Conservation (phyloP, 1,140 invertebrate species). For the Conus ventricosus region DNA sequence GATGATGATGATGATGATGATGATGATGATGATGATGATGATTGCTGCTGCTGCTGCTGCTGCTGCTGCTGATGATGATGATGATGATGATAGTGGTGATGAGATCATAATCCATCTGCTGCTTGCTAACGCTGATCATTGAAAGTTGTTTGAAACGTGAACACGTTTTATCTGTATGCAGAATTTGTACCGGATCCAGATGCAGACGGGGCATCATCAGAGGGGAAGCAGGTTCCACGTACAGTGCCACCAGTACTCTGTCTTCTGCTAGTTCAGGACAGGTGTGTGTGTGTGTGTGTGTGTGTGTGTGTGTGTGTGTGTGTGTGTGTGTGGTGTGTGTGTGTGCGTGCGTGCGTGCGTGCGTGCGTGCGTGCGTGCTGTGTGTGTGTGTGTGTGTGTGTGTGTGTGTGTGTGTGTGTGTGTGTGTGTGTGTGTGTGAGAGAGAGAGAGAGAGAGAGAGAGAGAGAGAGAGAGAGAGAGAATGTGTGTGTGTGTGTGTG, state of each 20-base stretch:
- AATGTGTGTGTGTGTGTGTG: not conserved
- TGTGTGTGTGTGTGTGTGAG: constrained; percentile 15
- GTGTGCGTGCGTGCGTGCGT: not conserved
- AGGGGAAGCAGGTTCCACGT: not conserved
- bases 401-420: constrained; percentile 11
- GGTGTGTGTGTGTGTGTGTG: not conserved
- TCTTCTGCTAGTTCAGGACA: not conserved
- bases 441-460: no score
- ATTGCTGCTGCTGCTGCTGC: no score
- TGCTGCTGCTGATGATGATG: no score
- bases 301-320: constrained; percentile 20
- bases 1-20: no score
- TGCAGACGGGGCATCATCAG: not conserved
- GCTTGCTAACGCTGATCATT: no score
- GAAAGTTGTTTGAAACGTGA: no score
- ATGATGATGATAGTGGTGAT: no score
- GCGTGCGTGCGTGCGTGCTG: not conserved
- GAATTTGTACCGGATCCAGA: not conserved
- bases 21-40: no score
- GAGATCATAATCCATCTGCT: no score
- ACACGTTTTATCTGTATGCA: not conserved
- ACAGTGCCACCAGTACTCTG: not conserved
- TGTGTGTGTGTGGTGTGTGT: constrained; percentile 7
- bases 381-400: not conserved
- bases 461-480: no score